Conservation (phyloP, 2,888 invertebrate genomes). For the Dioctria linearis region DNA sequence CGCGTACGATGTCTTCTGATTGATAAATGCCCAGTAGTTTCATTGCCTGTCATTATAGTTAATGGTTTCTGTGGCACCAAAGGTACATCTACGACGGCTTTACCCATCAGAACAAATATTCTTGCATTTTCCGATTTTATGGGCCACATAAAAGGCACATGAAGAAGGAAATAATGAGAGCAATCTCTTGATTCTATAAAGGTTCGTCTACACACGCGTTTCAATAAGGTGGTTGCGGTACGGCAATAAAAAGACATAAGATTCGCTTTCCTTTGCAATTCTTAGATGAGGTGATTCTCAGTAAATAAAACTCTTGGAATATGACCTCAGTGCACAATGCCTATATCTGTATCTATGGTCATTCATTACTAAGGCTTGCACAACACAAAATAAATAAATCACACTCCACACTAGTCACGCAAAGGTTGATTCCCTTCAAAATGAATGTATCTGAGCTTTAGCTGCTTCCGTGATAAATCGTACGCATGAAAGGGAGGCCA, state of each 20-base stretch:
- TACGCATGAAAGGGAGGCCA: constrained; percentile 28
- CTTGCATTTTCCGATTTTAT: constrained; percentile 1
- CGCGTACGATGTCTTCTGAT: constrained; percentile 45
- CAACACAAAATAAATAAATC: constrained; percentile 48
- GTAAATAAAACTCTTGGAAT: not conserved
- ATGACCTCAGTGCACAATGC: not conserved
- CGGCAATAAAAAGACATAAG: not conserved
- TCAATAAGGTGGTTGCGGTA: not conserved
- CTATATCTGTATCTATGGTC: not conserved
- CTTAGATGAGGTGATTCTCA: constrained; percentile 2
- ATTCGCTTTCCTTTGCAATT: not conserved
- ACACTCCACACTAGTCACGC: constrained; percentile 31
- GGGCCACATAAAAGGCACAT: not conserved
- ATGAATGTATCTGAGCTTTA: constrained; percentile 59
- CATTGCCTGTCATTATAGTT: constrained; percentile 58
- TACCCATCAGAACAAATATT: not conserved
- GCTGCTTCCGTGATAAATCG: constrained; percentile 46
- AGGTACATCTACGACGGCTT: not conserved
- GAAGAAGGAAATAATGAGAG: not conserved
- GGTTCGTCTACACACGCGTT: not conserved
- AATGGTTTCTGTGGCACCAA: constrained; percentile 56
- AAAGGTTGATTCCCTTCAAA: constrained; percentile 40
- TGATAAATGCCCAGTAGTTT: constrained; percentile 59
- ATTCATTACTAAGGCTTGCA: not conserved
- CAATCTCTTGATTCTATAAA: not conserved